Conservation (phyloP, 2,888 invertebrate genomes). For the Hartigia nigra region DNA sequence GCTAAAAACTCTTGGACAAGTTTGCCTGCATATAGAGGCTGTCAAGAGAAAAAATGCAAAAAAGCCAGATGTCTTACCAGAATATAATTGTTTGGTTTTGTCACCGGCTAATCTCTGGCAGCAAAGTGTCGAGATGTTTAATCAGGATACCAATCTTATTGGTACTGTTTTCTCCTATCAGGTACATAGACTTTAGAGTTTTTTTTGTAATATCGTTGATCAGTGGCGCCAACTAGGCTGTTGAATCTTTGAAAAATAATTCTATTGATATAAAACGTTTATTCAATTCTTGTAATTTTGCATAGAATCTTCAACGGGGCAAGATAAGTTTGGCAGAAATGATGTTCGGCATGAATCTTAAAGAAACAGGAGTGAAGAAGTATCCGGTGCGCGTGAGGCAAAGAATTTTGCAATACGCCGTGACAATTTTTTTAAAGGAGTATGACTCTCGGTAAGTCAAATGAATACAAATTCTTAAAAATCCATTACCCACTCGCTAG, state of each 20-base stretch:
- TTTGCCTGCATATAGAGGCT: constrained; percentile 88
- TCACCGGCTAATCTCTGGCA: constrained; percentile 97
- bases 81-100: constrained; percentile 90
- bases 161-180: constrained; percentile 86
- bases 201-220: neutral
- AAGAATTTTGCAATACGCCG: constrained; percentile 87
- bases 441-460: constrained; percentile 78
- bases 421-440: constrained; percentile 86
- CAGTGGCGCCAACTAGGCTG: neutral
- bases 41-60: constrained; percentile 74
- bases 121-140: constrained; percentile 82
- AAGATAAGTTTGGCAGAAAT: constrained; percentile 89
- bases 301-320: constrained; percentile 82
- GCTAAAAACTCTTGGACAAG: constrained; percentile 79
- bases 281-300: constrained; percentile 26
- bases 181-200: constrained; percentile 65
- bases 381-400: constrained; percentile 88
- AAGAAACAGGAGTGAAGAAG: constrained; percentile 89
- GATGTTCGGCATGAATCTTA: constrained; percentile 90
- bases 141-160: constrained; percentile 82
- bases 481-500: neutral
- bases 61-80: constrained; percentile 80
- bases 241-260: neutral
- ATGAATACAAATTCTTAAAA: constrained; percentile 5
- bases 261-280: neutral